Evolutionary conservation across 2,888 invertebrate genomes (phyloP).

Genomic region (Euspilapteryx auroguttella): DNA sequence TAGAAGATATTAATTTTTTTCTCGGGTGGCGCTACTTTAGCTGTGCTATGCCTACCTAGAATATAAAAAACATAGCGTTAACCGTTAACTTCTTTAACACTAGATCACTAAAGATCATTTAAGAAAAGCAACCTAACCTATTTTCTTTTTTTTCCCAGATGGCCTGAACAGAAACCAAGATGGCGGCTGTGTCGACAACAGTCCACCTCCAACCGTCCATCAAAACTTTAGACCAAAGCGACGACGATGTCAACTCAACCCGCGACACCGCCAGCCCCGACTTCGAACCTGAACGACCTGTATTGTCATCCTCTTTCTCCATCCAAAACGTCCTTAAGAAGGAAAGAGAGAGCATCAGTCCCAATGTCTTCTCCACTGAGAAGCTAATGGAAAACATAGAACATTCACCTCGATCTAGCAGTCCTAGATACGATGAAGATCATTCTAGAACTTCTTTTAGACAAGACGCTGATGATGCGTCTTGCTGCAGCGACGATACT

Average conservation of each 20-base stretch:
- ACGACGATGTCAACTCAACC: constrained; percentile 47
- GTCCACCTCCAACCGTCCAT: constrained; percentile 38
- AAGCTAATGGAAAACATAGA: constrained; percentile 26
- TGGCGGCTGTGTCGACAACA: constrained; percentile 52
- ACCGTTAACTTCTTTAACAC: no score
- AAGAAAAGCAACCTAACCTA: neutral
- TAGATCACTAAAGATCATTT: no score
- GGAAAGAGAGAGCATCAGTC: constrained; percentile 43
- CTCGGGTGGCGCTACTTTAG: no score
- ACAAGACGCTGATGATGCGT: constrained; percentile 57
- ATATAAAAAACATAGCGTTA: no score
- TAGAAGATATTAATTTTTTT: no score
- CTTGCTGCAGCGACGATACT: constrained; percentile 76
- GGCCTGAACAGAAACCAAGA: constrained; percentile 32
- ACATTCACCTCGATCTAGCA: constrained; percentile 7
- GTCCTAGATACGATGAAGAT: constrained; percentile 30
- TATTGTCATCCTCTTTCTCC: constrained; percentile 41
- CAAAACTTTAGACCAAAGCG: constrained; percentile 47
- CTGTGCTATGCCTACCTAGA: no score
- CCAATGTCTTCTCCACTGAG: constrained; percentile 52
- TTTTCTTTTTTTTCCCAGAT: constrained; percentile 32
- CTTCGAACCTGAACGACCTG: constrained; percentile 33
- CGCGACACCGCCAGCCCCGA: constrained; percentile 41
- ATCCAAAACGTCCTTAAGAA: constrained; percentile 55
- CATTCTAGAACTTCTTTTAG: constrained; percentile 14